Evolutionary conservation across 2,888 invertebrate species (phyloP).

Genomic region (Augiades crinisus): DNA sequence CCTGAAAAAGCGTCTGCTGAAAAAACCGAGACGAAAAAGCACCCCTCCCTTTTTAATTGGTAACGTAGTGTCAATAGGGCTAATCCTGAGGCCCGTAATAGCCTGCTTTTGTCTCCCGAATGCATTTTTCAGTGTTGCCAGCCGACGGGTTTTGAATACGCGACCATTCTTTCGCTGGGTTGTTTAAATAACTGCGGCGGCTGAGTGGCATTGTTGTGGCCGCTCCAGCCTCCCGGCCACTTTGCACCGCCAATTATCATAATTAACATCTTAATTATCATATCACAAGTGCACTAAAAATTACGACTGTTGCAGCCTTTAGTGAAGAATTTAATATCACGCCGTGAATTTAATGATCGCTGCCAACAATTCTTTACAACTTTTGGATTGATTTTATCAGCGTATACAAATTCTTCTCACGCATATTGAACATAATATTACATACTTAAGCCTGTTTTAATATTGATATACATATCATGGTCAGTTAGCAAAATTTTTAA

Average conservation of each 20-base stretch:
- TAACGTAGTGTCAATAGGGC: constrained; percentile 81
- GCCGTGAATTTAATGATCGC: neutral
- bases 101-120: constrained; percentile 74
- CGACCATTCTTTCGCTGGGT: constrained; percentile 35
- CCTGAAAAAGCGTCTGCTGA: constrained; percentile 81
- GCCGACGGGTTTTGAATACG: constrained; percentile 45
- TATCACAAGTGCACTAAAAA: constrained; percentile 25
- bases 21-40: constrained; percentile 81
- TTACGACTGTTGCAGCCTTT: constrained; percentile 15
- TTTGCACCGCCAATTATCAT: constrained; percentile 26
- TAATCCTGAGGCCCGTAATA: constrained; percentile 75
- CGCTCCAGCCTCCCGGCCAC: constrained; percentile 12
- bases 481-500: neutral
- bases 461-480: neutral
- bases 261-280: constrained; percentile 27
- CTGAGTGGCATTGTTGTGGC: constrained; percentile 21
- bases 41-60: constrained; percentile 81
- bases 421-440: too few species aligned
- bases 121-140: constrained; percentile 76
- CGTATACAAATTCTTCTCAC: neutral
- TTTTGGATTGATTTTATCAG: neutral
- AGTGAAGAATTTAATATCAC: constrained; percentile 5
- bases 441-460: neutral
- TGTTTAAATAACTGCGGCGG: constrained; percentile 25
- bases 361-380: neutral